A percentile compares a stretch with the other conserved stretches of the same genome.
phyloP scores from a whole-genome alignment of 2,888 invertebrate genomes.

The Pherbina coryleti region DNA sequence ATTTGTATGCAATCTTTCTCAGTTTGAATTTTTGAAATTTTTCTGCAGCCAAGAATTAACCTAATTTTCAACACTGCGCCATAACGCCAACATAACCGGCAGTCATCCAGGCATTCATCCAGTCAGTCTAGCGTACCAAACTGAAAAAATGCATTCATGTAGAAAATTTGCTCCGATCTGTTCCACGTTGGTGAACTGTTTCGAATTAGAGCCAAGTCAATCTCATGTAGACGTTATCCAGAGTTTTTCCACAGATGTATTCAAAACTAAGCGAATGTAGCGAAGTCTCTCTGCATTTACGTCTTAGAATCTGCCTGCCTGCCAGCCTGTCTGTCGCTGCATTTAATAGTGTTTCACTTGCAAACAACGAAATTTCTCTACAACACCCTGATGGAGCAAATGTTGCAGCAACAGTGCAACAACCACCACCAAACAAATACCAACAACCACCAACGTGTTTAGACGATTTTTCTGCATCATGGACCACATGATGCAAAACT shows the following conservation, averaged over 20 bases:
- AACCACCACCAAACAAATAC: slow-evolving; percentile 13
- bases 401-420: not conserved
- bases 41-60: slow-evolving; percentile 48
- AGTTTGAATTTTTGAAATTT: not conserved
- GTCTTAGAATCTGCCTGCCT: not conserved
- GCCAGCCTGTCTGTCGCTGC: slow-evolving; percentile 34
- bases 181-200: slow-evolving; percentile 56
- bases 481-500: slow-evolving; percentile 71
- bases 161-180: slow-evolving; percentile 68
- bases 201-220: slow-evolving; percentile 6
- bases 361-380: slow-evolving; percentile 25
- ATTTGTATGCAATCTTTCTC: not conserved
- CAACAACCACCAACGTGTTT: slow-evolving; percentile 47
- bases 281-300: not conserved
- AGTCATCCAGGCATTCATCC: not conserved
- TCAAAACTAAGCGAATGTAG: not conserved
- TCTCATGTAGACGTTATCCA: not conserved
- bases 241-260: not conserved
- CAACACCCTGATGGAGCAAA: not conserved
- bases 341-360: slow-evolving; percentile 50
- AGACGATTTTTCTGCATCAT: slow-evolving; percentile 70
- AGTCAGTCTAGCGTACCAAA: slow-evolving; percentile 32
- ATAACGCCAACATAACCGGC: slow-evolving; percentile 1
- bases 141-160: slow-evolving; percentile 60
- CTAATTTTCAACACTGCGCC: slow-evolving; percentile 48